phyloP scores from a whole-genome alignment of 2,888 invertebrate species.

The Microctonus brassicae region DNA sequence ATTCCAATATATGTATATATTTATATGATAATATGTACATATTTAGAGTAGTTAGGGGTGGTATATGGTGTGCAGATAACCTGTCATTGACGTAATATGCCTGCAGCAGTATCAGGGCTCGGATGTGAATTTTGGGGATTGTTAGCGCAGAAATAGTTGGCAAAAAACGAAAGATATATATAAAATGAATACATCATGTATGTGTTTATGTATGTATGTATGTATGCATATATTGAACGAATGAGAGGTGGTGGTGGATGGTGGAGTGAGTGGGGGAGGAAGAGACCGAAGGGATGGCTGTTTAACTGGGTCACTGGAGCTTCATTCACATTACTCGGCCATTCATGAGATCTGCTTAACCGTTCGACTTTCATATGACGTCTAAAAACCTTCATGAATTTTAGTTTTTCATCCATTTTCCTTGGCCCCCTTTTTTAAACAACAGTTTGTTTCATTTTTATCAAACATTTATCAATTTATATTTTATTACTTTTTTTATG shows the following conservation, averaged over 20 bases:
- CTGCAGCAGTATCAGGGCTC: constrained; percentile 50
- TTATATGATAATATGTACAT: constrained; percentile 56
- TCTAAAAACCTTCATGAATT: constrained; percentile 34
- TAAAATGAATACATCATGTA: too few relatives aligned
- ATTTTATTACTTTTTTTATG: not conserved
- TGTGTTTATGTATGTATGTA: too few relatives aligned
- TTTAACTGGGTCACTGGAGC: constrained; percentile 68
- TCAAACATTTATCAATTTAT: not conserved
- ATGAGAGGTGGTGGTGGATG: constrained; percentile 49
- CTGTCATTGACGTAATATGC: constrained; percentile 62
- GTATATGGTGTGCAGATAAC: constrained; percentile 53
- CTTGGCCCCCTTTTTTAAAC: not conserved
- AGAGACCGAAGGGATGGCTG: constrained; percentile 52
- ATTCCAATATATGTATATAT: too few relatives aligned
- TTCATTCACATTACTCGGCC: constrained; percentile 70
- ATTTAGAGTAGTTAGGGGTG: constrained; percentile 33
- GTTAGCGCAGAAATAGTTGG: constrained; percentile 38
- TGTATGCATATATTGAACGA: constrained; percentile 23
- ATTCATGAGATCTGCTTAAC: constrained; percentile 69
- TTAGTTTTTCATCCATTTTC: constrained; percentile 9
- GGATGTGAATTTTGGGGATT: constrained; percentile 19
- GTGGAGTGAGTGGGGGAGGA: constrained; percentile 44
- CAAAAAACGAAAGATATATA: too few relatives aligned
- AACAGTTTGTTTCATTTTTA: not conserved
- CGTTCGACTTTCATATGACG: constrained; percentile 59